Evolutionary conservation across 2,888 invertebrate genomes (phyloP).

Genomic region (Cantharis flavilabris): DNA sequence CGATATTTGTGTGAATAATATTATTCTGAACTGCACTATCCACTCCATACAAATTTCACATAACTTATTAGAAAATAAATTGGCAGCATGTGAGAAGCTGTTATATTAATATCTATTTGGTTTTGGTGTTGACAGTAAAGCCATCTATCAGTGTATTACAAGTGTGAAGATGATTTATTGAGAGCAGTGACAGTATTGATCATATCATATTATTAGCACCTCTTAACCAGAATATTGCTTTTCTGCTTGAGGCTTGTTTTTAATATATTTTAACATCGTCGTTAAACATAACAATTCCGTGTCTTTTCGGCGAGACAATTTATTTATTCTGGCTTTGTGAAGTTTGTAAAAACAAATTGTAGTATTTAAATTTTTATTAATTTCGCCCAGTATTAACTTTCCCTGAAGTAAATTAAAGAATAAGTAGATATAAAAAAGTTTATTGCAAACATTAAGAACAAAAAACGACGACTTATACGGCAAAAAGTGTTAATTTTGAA

Average conservation of each 20-base stretch:
- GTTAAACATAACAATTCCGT: constrained; percentile 1
- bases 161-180: constrained; percentile 33
- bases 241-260: constrained; percentile 21
- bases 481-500: constrained; percentile 15
- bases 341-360: background rate
- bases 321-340: background rate
- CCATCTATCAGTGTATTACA: constrained; percentile 42
- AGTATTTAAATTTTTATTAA: background rate
- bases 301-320: background rate
- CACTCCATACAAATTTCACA: background rate
- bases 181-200: constrained; percentile 35
- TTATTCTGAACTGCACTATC: background rate
- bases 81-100: constrained; percentile 36
- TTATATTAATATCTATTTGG: constrained; percentile 43
- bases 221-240: constrained; percentile 29
- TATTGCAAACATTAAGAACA: constrained; percentile 4
- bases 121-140: constrained; percentile 41
- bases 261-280: constrained; percentile 11
- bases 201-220: constrained; percentile 33
- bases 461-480: constrained; percentile 8
- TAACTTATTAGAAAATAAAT: constrained; percentile 25
- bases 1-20: background rate
- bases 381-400: background rate
- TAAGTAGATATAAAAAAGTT: background rate
- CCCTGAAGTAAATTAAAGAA: background rate